Conservation (phyloP, 2,888 invertebrate genomes). For the Caenorhabditis uteleia region DNA sequence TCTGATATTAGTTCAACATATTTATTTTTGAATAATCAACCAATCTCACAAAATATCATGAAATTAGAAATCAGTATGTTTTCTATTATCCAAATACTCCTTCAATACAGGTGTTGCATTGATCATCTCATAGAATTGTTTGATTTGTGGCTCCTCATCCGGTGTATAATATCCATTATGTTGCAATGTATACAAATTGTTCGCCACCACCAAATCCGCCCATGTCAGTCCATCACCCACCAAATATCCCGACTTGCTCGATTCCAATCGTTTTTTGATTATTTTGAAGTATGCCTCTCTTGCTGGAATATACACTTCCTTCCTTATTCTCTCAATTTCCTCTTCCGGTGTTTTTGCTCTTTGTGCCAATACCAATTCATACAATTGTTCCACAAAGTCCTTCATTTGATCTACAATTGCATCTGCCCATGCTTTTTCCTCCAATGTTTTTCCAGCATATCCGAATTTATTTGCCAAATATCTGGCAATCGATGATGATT, state of each 20-base stretch:
- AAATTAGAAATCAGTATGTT: constrained; percentile 17
- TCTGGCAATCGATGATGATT: constrained; percentile 17
- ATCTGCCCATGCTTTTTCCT: constrained; percentile 32
- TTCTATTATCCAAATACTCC: constrained; percentile 14
- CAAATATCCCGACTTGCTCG: constrained; percentile 23
- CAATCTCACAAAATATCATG: no score
- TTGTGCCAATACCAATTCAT: constrained; percentile 4
- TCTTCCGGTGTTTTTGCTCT: constrained; percentile 10
- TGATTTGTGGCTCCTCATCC: constrained; percentile 5
- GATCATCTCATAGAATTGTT: constrained; percentile 8
- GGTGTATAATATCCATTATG: constrained; percentile 12
- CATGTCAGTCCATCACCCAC: constrained; percentile 30
- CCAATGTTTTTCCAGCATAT: constrained; percentile 23
- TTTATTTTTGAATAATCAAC: no score
- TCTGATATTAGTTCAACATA: no score
- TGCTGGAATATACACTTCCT: constrained; percentile 26
- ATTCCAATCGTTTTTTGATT: constrained; percentile 18
- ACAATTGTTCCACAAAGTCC: constrained; percentile 12
- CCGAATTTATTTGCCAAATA: constrained; percentile 28
- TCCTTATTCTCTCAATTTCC: constrained; percentile 13
- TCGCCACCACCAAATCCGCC: constrained; percentile 35
- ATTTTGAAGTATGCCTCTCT: constrained; percentile 17
- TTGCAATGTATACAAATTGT: constrained; percentile 23
- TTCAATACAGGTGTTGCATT: constrained; percentile 10
- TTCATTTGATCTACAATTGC: constrained; percentile 32